Conservation (phyloP, 2,888 invertebrate species). For the Oscheius sp. region DNA sequence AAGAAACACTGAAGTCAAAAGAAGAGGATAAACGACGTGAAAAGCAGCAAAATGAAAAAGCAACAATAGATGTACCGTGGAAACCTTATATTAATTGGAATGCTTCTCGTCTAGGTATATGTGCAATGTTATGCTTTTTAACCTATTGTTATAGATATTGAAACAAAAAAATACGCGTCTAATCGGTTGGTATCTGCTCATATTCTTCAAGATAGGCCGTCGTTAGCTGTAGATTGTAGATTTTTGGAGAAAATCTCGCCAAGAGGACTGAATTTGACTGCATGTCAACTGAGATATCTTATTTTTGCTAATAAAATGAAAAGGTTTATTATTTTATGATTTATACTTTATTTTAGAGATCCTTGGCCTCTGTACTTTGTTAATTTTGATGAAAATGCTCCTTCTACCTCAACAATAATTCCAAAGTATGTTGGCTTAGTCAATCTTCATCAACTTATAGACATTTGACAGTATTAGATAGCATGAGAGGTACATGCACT, state of each 20-base stretch:
- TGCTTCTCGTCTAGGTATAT: not conserved
- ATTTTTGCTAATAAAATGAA: conserved; percentile 25
- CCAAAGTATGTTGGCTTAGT: not conserved
- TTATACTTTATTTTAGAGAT: conserved; percentile 3
- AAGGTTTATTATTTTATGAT: not conserved
- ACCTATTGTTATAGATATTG: conserved; percentile 3
- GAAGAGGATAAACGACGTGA: not conserved
- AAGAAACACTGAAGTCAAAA: conserved; percentile 16
- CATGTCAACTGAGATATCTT: conserved; percentile 57
- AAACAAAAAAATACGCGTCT: not conserved
- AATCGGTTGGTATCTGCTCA: conserved; percentile 23
- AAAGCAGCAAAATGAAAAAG: not conserved
- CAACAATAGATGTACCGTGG: too few species aligned
- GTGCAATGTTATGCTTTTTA: not conserved
- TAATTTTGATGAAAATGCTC: conserved; percentile 48
- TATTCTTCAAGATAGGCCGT: conserved; percentile 43
- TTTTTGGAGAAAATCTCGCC: conserved; percentile 54
- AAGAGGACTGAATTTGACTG: conserved; percentile 59
- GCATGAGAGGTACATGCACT: not conserved
- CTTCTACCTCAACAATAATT: not conserved
- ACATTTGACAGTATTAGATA: conserved; percentile 21
- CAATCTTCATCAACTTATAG: conserved; percentile 12
- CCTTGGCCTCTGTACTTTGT: conserved; percentile 63
- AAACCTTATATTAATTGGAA: conserved; percentile 27
- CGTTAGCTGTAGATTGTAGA: conserved; percentile 64